These are phyloP conservation scores for Monoplex corrugatus DNA, from an alignment of 2,888 invertebrate species.

Conservation along the genomic window DNA sequence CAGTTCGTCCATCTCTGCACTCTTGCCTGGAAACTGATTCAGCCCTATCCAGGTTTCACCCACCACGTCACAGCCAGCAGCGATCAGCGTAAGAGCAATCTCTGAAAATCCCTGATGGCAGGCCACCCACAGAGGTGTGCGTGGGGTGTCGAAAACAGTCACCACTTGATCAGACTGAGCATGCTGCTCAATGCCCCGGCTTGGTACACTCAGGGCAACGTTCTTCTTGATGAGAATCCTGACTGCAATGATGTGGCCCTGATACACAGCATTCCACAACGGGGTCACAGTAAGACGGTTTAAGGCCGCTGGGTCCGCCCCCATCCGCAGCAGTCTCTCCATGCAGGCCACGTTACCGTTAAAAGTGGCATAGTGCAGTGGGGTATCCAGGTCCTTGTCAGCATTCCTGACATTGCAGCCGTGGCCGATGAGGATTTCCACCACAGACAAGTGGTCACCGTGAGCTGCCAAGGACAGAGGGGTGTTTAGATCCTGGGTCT, in stretches of 20 bases:
- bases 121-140: slow-evolving; percentile 72
- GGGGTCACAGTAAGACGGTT: slow-evolving; percentile 70
- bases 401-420: slow-evolving; percentile 74
- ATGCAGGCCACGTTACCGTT: slow-evolving; percentile 71
- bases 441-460: slow-evolving; percentile 51
- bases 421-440: slow-evolving; percentile 66
- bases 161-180: slow-evolving; percentile 65
- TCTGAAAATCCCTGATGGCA: slow-evolving; percentile 57
- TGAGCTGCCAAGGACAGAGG: slow-evolving; percentile 73
- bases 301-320: slow-evolving; percentile 70
- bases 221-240: slow-evolving; percentile 67
- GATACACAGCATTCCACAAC: slow-evolving; percentile 76
- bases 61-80: slow-evolving; percentile 68
- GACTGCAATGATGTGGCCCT: slow-evolving; percentile 61
- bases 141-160: slow-evolving; percentile 60
- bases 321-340: slow-evolving; percentile 65
- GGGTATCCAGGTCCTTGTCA: slow-evolving; percentile 76
- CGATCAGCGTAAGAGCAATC: slow-evolving; percentile 63
- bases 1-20: slow-evolving; percentile 53
- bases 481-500: slow-evolving; percentile 72
- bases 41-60: slow-evolving; percentile 68
- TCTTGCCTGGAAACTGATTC: slow-evolving; percentile 57
- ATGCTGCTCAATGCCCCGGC: slow-evolving; percentile 72
- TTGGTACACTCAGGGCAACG: slow-evolving; percentile 65
- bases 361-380: slow-evolving; percentile 74